phyloP scores from a whole-genome alignment of 53 echinoderm and acorn worm species.

The Holothuria leucospilota region DNA sequence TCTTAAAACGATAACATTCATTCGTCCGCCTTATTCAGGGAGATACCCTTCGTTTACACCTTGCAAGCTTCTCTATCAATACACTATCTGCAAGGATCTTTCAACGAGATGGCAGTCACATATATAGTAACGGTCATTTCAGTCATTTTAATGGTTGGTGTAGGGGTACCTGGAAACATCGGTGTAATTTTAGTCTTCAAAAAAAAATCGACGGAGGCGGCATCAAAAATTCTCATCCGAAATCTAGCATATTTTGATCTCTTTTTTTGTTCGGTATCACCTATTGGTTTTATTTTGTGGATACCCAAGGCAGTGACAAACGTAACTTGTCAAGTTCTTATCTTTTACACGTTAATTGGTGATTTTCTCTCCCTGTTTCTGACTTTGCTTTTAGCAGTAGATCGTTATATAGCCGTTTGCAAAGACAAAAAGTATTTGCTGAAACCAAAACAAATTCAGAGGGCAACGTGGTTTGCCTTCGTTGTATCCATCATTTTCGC shows the following conservation, averaged over 20 bases:
- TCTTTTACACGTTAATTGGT: not conserved
- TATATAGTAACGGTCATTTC: not conserved
- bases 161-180: slow-evolving; percentile 27
- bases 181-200: not conserved
- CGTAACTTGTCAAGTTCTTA: not conserved
- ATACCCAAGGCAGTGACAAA: not conserved
- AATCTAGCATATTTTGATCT: not conserved
- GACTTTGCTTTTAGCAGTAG: not conserved
- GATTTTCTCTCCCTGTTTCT: slow-evolving; percentile 10
- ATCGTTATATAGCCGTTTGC: slow-evolving; percentile 17
- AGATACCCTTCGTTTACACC: no score
- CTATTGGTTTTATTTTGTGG: not conserved
- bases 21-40: no score
- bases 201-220: not conserved
- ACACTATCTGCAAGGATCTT: no score
- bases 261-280: not conserved
- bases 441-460: not conserved
- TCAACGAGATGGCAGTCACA: no score
- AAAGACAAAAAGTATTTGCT: not conserved
- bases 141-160: no score
- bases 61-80: no score
- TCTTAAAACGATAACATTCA: no score
- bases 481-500: not conserved
- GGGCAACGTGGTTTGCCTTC: not conserved
- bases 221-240: slow-evolving; percentile 10